A percentile compares a stretch with the other conserved stretches of the same genome.
Conservation (phyloP, 2,797 vertebrate species). For the Sebastes hubbsi region DNA sequence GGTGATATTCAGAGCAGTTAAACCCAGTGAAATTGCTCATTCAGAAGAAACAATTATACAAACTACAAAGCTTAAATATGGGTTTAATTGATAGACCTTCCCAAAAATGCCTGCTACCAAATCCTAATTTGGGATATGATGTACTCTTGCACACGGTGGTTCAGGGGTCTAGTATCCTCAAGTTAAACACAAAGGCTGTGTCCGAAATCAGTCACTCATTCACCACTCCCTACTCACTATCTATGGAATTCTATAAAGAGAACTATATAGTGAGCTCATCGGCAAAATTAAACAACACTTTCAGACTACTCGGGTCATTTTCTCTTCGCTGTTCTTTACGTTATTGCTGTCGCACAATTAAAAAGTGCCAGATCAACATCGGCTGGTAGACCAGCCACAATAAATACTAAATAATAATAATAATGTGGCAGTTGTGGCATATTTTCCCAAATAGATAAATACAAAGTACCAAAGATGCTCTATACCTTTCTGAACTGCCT, state of each 20-base stretch:
- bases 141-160: not conserved
- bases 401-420: no score
- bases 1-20: not conserved
- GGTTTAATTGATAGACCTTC: not conserved
- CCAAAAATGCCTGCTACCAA: not conserved
- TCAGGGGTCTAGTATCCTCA: not conserved
- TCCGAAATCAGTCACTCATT: no score
- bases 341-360: no score
- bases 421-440: no score
- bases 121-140: not conserved
- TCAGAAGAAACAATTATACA: not conserved
- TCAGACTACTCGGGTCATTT: no score
- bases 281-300: rapidly evolving
- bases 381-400: no score
- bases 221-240: rapidly evolving
- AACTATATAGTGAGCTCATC: no score
- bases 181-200: not conserved
- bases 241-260: rapidly evolving
- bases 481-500: no score
- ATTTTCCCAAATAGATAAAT: no score
- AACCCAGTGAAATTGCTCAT: not conserved
- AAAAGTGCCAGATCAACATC: no score
- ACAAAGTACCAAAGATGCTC: no score
- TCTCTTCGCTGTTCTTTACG: no score
- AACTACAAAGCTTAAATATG: not conserved